Percentiles rank a stretch among this genome's conserved stretches.
phyloP scores from a whole-genome alignment of 2,888 invertebrate species.

The Ommatoiulus sabulosus region DNA sequence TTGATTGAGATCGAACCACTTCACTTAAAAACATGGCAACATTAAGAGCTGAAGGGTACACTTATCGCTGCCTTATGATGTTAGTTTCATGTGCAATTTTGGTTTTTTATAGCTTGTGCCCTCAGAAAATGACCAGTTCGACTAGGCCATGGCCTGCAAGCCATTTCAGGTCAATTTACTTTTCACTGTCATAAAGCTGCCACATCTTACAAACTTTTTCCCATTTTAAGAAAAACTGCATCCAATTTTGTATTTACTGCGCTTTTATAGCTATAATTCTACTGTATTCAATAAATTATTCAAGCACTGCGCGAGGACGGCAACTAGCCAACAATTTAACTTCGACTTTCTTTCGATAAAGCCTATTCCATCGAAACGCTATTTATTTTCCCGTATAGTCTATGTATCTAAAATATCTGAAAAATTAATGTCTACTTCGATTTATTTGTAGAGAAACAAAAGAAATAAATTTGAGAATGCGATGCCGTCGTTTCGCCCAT shows the following conservation, averaged over 20 bases:
- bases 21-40: not conserved
- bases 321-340: not conserved
- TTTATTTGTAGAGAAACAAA: conserved; percentile 20
- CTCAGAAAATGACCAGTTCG: not conserved
- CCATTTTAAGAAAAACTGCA: not conserved
- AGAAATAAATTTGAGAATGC: not conserved
- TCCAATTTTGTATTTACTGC: not conserved
- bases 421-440: conserved; percentile 12
- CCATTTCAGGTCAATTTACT: not conserved
- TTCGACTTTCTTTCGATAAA: not conserved
- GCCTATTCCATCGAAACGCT: not conserved
- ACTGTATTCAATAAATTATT: conserved; percentile 20
- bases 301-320: not conserved
- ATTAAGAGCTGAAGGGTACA: not conserved
- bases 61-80: not conserved
- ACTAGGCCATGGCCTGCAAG: not conserved
- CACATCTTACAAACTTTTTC: not conserved
- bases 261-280: not conserved
- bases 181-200: not conserved
- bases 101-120: not conserved
- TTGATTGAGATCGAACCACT: not conserved
- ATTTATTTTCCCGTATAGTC: not conserved
- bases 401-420: not conserved
- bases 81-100: no score
- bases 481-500: not conserved